phyloP scores from a whole-genome alignment of 2,113 vertebrate genomes.

The Micromys minutus region DNA sequence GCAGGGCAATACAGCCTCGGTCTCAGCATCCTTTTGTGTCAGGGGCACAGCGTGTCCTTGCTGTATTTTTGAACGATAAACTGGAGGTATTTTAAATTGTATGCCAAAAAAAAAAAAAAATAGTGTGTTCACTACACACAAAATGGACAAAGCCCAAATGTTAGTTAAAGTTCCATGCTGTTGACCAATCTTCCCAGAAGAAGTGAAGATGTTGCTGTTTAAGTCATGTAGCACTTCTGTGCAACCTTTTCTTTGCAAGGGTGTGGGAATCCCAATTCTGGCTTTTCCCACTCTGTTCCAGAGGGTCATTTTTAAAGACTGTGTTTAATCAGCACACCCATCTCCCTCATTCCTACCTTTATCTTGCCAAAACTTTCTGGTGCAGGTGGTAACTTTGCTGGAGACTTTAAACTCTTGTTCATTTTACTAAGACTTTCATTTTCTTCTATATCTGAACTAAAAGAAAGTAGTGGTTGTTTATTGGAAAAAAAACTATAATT shows the following conservation, averaged over 20 bases:
- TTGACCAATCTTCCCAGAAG: slow-evolving; percentile 70
- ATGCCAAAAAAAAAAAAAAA: slow-evolving; percentile 74
- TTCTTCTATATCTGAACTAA: background rate
- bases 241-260: slow-evolving; percentile 67
- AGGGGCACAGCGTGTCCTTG: slow-evolving; percentile 41
- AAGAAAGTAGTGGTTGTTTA: slow-evolving; percentile 42
- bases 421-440: background rate
- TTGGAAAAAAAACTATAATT: slow-evolving; percentile 27
- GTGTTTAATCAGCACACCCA: background rate
- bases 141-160: slow-evolving; percentile 73
- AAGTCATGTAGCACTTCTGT: slow-evolving; percentile 50
- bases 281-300: slow-evolving; percentile 69
- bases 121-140: slow-evolving; percentile 50
- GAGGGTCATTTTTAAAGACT: slow-evolving; percentile 62
- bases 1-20: slow-evolving; percentile 44
- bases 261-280: slow-evolving; percentile 55
- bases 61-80: slow-evolving; percentile 67
- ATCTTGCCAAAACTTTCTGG: slow-evolving; percentile 8
- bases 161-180: slow-evolving; percentile 71
- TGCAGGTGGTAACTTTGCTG: background rate
- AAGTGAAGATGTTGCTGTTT: slow-evolving; percentile 74
- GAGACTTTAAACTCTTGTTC: slow-evolving; percentile 15
- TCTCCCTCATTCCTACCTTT: slow-evolving; percentile 35
- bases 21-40: background rate
- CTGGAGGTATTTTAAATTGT: slow-evolving; percentile 67